Base-by-base conservation (phyloP, 2,888 invertebrate species). In the Fissipunctia ypsillon region DNA sequence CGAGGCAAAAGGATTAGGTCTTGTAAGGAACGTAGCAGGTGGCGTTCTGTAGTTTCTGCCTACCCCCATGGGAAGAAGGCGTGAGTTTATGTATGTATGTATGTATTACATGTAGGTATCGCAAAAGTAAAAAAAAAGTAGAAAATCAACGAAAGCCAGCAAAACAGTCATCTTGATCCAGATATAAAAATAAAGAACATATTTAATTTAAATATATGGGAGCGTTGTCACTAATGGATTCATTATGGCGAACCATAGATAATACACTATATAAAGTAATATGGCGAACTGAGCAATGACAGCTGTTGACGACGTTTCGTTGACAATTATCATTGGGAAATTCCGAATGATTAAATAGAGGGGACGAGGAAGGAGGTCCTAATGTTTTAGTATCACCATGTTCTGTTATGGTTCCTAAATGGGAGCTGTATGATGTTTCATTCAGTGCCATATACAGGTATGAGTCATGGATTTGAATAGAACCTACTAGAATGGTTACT, bases 401-500 rank as follows among this genome's bases (percentile, higher is more conserved):
- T 68, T 38, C 56, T 70, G n/a, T 41, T 52, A 56, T 35, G 61
- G 41, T 31, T 35, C 50, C 60, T 31, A 70, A 70, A 82, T 70
- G n/a, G 79, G 57, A 57, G n/a, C 25, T 14, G 25, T 35, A 61
- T 81, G 63, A 77, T 73, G 67, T 73, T 59, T 66, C 57, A 79
- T 82, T 66, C 70, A 59, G 50, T 25, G 31, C 79, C 79, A 83
- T 82, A 82, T 66, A 48, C n/a, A 54, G 38, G 22, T 28, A 50
- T 81, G 83, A 81, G 25, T 81, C 81, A 81, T 71, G 28, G 14
- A 52, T 77, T 72, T 61, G 48, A 45, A 79, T 75, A 79, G 57
- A 73, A 60, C 65, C 70, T 66, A 78, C 74, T 69, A 69, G 56
- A 65, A 66, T 41, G 45, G 48, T 66, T 19, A n/a, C 60, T 54